phyloP scores from a whole-genome alignment of 1,140 invertebrate species.

The Megalonaias nervosa region DNA sequence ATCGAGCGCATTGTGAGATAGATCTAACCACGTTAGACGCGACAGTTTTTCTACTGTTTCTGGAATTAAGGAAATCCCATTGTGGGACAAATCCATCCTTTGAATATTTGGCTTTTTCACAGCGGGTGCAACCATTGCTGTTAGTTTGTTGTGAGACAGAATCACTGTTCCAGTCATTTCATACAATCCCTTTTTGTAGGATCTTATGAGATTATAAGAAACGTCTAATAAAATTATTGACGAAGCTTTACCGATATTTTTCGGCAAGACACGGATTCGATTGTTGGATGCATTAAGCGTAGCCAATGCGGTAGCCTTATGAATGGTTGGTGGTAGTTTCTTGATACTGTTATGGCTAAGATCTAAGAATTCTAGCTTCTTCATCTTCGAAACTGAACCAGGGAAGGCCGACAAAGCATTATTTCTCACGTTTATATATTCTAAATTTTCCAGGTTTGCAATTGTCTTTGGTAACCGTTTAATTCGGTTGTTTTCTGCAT shows the following conservation, averaged over 20 bases:
- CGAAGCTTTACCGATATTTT: slow-evolving; percentile 63
- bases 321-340: slow-evolving; percentile 63
- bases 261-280: slow-evolving; percentile 59
- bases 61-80: slow-evolving; percentile 58
- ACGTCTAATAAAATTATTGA: slow-evolving; percentile 56
- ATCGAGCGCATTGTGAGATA: slow-evolving; percentile 63
- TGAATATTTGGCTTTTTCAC: slow-evolving; percentile 67
- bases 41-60: slow-evolving; percentile 62
- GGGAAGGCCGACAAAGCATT: slow-evolving; percentile 63
- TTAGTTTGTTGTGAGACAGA: slow-evolving; percentile 58
- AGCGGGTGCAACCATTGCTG: slow-evolving; percentile 54
- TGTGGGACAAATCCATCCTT: slow-evolving; percentile 62
- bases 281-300: slow-evolving; percentile 62
- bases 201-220: slow-evolving; percentile 61
- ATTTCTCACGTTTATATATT: slow-evolving; percentile 62
- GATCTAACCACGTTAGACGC: slow-evolving; percentile 59
- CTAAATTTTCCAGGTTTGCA: slow-evolving; percentile 53
- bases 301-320: slow-evolving; percentile 58
- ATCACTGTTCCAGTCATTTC: slow-evolving; percentile 59
- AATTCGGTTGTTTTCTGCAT: slow-evolving; percentile 65
- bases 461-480: slow-evolving; percentile 63
- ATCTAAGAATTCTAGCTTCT: slow-evolving; percentile 57
- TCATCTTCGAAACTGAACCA: slow-evolving; percentile 60
- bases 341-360: slow-evolving; percentile 66
- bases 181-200: slow-evolving; percentile 65